Conservation (phyloP, 2,888 invertebrate genomes). For the Cepaea hortensis region DNA sequence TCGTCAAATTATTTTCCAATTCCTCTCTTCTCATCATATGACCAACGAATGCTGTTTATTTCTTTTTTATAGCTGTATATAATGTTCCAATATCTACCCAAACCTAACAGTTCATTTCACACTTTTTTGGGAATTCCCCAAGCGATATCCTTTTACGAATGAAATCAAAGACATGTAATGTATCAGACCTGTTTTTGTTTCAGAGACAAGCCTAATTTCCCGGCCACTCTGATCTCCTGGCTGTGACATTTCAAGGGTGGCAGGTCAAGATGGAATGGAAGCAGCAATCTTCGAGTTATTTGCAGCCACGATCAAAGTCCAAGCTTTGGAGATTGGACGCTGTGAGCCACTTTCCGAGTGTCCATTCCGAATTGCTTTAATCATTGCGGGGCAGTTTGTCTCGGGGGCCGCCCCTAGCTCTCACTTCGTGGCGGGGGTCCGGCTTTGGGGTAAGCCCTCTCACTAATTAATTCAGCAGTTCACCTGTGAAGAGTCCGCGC, state of each 20-base stretch:
- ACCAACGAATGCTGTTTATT: no score
- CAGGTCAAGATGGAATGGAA: neutral
- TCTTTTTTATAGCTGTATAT: no score
- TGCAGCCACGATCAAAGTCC: neutral
- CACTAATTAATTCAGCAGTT: neutral
- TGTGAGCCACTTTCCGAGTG: no score
- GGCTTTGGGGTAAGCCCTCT: neutral
- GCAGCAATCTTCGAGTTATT: neutral
- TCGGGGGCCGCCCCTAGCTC: constrained; percentile 4
- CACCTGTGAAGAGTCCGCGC: neutral
- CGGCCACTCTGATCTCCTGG: neutral
- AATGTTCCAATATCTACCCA: no score
- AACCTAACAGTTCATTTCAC: no score
- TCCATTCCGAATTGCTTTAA: neutral
- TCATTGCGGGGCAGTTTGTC: neutral
- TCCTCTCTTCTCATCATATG: no score
- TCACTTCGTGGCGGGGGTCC: neutral
- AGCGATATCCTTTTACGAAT: no score
- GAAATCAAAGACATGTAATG: no score
- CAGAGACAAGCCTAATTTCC: neutral
- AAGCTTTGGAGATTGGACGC: neutral
- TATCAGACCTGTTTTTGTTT: neutral
- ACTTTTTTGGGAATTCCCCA: no score
- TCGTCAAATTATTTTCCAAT: no score
- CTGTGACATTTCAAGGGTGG: neutral